These are phyloP conservation scores for Macrochelys suwanniensis DNA, from an alignment of 2,797 vertebrate genomes.

Conservation along the genomic window DNA sequence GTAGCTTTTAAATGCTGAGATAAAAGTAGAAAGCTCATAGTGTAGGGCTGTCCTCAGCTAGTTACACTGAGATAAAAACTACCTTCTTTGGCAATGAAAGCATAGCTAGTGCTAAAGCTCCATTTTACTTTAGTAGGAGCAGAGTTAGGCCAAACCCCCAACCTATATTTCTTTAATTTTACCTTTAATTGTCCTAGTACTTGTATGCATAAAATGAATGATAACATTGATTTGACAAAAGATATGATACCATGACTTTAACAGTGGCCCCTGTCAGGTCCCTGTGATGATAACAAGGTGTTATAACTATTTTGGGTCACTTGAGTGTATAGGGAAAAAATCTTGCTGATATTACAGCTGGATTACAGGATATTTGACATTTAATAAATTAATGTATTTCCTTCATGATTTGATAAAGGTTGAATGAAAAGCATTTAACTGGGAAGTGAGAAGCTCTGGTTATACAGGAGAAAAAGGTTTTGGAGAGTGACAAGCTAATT, in stretches of 20 bases:
- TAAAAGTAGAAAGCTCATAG: no score
- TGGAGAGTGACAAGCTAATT: constrained; percentile 39
- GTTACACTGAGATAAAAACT: no score
- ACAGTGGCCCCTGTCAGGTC: background rate
- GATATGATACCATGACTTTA: background rate
- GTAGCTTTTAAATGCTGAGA: background rate
- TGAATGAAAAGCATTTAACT: constrained; percentile 59
- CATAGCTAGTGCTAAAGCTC: background rate
- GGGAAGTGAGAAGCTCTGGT: constrained; percentile 49
- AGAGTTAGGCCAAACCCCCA: background rate
- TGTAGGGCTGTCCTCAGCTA: no score
- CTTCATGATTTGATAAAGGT: background rate
- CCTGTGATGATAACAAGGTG: background rate
- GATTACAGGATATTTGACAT: no score
- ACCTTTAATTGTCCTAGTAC: background rate
- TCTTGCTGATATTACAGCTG: background rate
- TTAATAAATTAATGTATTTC: background rate
- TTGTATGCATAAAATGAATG: background rate
- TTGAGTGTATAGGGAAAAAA: background rate
- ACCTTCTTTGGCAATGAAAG: background rate
- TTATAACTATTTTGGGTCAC: background rate
- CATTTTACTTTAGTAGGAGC: background rate
- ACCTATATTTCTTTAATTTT: background rate
- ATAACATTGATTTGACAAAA: background rate
- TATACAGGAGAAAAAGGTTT: constrained; percentile 67